These are phyloP conservation scores for Typhlichthys eigenmanni DNA, from an alignment of 2,797 vertebrate species.

Conservation along the genomic window DNA sequence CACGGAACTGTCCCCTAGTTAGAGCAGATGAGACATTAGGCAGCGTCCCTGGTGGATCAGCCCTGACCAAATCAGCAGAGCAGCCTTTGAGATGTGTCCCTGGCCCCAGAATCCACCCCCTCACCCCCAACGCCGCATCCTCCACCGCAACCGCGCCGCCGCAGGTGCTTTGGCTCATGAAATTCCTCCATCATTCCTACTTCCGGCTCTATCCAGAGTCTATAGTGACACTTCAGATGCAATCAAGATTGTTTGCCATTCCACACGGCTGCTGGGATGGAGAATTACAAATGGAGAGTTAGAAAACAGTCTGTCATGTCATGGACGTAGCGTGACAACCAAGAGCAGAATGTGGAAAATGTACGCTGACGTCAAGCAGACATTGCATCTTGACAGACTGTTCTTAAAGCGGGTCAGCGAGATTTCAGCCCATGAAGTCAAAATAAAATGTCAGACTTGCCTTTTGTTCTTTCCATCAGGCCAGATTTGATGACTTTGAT, in stretches of 20 bases:
- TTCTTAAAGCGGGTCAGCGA: constrained; percentile 35
- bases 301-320: constrained; percentile 67
- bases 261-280: constrained; percentile 70
- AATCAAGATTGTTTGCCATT: constrained; percentile 65
- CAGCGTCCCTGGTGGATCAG: constrained; percentile 43
- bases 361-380: constrained; percentile 30
- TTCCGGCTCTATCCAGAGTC: constrained; percentile 61
- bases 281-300: constrained; percentile 73
- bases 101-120: constrained; percentile 15
- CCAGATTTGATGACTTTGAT: constrained; percentile 31
- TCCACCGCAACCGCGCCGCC: neutral
- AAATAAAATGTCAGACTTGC: constrained; percentile 24
- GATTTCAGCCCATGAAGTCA: constrained; percentile 23
- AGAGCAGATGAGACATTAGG: constrained; percentile 55
- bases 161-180: constrained; percentile 29
- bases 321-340: constrained; percentile 42
- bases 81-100: constrained; percentile 8
- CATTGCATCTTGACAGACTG: constrained; percentile 4
- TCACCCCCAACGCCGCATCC: constrained; percentile 4
- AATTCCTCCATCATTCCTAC: constrained; percentile 38
- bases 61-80: constrained; percentile 33
- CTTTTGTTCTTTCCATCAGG: constrained; percentile 26
- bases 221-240: constrained; percentile 73
- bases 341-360: constrained; percentile 34
- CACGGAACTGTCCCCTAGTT: constrained; percentile 58